A percentile compares a stretch with the other conserved stretches of the same genome.
These are phyloP conservation scores for Hippoglossus stenolepis DNA, from an alignment of 2,113 vertebrate species.

Conservation along the genomic window DNA sequence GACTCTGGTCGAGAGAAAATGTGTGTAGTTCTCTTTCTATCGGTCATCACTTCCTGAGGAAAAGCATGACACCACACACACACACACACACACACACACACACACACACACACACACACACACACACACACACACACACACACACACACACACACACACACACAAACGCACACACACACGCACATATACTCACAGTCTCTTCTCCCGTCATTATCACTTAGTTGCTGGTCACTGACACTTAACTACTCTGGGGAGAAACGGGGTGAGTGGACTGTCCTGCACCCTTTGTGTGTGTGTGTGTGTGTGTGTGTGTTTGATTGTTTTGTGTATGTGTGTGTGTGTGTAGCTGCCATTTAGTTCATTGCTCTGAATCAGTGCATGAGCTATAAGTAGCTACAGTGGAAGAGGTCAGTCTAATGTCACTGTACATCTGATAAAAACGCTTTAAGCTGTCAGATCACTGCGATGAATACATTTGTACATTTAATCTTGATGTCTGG, in stretches of 20 bases:
- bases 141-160: slow-evolving; percentile 26
- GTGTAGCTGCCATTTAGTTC: slow-evolving; percentile 2
- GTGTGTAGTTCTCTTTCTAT: slow-evolving; percentile 80
- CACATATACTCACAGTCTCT: neutral
- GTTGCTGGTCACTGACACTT: slow-evolving; percentile 28
- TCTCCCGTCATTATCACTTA: slow-evolving; percentile 31
- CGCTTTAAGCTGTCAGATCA: neutral
- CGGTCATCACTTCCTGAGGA: slow-evolving; percentile 81
- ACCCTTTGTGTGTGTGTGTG: slow-evolving; percentile 1
- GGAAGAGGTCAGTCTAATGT: neutral
- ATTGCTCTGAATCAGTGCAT: slow-evolving; percentile 2
- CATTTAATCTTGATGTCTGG: neutral
- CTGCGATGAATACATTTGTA: neutral
- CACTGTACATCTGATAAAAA: neutral
- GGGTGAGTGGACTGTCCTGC: slow-evolving; percentile 55
- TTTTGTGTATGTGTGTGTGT: neutral
- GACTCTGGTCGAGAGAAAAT: slow-evolving; percentile 69
- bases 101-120: slow-evolving; percentile 38
- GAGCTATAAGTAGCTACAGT: neutral
- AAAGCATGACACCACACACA: slow-evolving; percentile 69
- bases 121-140: neutral
- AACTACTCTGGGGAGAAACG: slow-evolving; percentile 18
- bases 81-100: slow-evolving; percentile 27
- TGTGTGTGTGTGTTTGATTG: neutral
- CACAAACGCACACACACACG: neutral